Evolutionary conservation across 2,888 invertebrate genomes (phyloP).

Genomic region (Dermolepida albohirtum): DNA sequence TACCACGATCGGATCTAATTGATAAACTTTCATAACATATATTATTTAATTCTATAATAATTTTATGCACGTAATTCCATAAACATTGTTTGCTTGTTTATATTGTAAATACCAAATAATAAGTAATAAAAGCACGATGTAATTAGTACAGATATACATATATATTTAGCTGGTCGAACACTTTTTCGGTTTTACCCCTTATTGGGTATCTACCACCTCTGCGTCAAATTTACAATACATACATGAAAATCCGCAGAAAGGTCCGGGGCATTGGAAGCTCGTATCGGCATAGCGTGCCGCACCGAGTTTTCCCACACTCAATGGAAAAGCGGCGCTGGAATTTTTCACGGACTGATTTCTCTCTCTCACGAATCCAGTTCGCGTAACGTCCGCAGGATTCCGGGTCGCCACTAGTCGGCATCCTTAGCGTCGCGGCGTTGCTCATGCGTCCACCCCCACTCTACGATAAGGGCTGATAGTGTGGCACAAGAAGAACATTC

Average conservation of each 20-base stretch:
- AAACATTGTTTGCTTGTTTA: no score
- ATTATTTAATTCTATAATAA: no score
- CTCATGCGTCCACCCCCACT: constrained; percentile 66
- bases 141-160: constrained; percentile 24
- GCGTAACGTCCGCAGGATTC: constrained; percentile 49
- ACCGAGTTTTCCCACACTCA: constrained; percentile 35
- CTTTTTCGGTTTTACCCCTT: constrained; percentile 22
- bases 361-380: constrained; percentile 36
- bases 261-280: constrained; percentile 29
- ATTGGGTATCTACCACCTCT: constrained; percentile 25
- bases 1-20: no score
- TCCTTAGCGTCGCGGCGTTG: constrained; percentile 66
- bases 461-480: constrained; percentile 66
- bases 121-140: not conserved
- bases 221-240: constrained; percentile 30
- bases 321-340: constrained; percentile 29
- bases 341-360: constrained; percentile 41
- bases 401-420: constrained; percentile 65
- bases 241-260: constrained; percentile 34
- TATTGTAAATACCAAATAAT: not conserved
- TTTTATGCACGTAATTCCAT: no score
- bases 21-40: no score
- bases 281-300: constrained; percentile 14
- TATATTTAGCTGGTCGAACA: constrained; percentile 21
- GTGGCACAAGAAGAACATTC: constrained; percentile 66